Conservation (phyloP, 2,888 invertebrate genomes). For the Phalera bucephala region DNA sequence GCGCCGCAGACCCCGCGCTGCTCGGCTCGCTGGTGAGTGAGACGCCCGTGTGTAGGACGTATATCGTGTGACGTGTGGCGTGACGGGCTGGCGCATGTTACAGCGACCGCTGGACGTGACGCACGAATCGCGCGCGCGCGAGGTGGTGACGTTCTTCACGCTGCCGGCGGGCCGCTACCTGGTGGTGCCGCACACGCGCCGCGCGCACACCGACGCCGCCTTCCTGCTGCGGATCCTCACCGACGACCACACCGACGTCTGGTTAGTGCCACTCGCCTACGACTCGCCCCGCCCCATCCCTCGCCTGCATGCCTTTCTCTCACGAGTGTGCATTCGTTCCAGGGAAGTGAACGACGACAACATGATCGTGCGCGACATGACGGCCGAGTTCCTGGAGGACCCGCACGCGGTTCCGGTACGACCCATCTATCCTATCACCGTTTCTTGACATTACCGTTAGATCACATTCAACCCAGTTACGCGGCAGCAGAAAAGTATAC, state of each 20-base stretch:
- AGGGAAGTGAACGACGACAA: slow-evolving; percentile 92
- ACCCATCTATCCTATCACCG: neutral
- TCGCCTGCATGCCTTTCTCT: neutral
- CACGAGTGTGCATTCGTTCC: slow-evolving; percentile 21
- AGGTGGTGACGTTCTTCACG: slow-evolving; percentile 88
- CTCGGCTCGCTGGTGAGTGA: slow-evolving; percentile 19
- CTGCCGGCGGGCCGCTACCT: slow-evolving; percentile 89
- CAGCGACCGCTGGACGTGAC: slow-evolving; percentile 86
- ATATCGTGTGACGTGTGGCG: neutral
- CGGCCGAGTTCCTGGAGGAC: slow-evolving; percentile 84
- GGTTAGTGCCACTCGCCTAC: slow-evolving; percentile 67
- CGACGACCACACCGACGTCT: slow-evolving; percentile 88
- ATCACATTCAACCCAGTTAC: too few species aligned
- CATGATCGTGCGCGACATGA: slow-evolving; percentile 85
- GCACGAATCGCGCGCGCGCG: slow-evolving; percentile 77
- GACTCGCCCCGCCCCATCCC: neutral
- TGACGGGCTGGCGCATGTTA: slow-evolving; percentile 59
- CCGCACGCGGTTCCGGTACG: slow-evolving; percentile 75
- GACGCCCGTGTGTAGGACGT: neutral
- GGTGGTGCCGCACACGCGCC: slow-evolving; percentile 87
- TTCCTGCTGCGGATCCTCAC: slow-evolving; percentile 88
- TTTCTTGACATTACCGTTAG: too few species aligned
- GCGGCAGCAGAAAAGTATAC: too few species aligned
- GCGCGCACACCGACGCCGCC: slow-evolving; percentile 86
- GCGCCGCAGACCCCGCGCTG: slow-evolving; percentile 24